Base-by-base conservation (phyloP, 1,140 invertebrate genomes). In the Achroia grisella region DNA sequence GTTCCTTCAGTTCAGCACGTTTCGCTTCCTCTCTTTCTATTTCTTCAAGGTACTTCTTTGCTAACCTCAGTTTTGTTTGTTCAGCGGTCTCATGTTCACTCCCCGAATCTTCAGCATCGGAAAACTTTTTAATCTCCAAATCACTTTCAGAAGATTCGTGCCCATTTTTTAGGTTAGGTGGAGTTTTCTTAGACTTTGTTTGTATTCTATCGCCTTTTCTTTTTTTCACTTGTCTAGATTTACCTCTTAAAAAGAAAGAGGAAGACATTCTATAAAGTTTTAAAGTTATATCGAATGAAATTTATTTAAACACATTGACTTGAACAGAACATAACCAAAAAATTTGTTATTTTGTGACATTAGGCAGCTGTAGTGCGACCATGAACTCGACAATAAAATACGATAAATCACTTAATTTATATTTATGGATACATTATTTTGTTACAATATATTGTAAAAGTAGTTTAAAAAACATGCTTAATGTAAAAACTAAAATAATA, bases 1-100 rank as follows among this genome's bases (percentile, higher is more conserved):
- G 85, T 60, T 94, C 90, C 29, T 90, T 88, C 10, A 88, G 78
- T 49, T 93, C 93, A 30, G 83, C 83, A 59, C 90, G 89, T 59
- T 92, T 90, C 35, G 88, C 89, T 78, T 95, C 94, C 88, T 95
- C 90, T 71, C 90, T 90, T 83, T 95, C 91, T 44, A 98, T 93
- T 88, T 97, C 92, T 63, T 93, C 86, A 28, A 98, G 86, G 86
- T 97, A 97, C 73, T 94, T 90, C 73, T 97, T 97, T 0, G 96
- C 95, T 48, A 98, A 82, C 28, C 94, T 87, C 28, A 98, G 58
- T 62, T 94, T 93, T 70, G 97, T 97, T 65, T 97, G 94, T 74
- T 97, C 94, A 0, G 93, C 90, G 5, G 95, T 98, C 74, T 94
- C 91, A 48, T 92, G 87, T 48, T 94, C 92, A 55, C 92, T 92